Conservation (phyloP, 2,888 invertebrate genomes). For the Cryptocheilus praepositus region DNA sequence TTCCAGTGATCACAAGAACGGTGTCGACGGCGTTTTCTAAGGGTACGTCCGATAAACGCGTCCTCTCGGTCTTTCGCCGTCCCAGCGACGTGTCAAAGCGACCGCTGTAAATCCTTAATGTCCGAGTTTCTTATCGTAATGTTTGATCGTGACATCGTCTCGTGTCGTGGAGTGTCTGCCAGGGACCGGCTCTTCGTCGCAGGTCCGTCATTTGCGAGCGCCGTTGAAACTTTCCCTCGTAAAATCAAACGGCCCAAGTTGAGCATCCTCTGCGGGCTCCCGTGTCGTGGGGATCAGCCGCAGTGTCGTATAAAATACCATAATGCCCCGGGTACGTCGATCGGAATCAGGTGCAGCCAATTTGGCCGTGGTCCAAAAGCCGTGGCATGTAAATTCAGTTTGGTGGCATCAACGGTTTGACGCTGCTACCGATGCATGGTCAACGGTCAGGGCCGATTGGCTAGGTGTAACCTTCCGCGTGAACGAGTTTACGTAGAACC, state of each 20-base stretch:
- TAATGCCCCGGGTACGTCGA: constrained; percentile 60
- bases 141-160: too few relatives aligned
- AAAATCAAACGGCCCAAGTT: constrained; percentile 65
- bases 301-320: constrained; percentile 62
- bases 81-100: too few relatives aligned
- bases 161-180: too few relatives aligned
- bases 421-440: constrained; percentile 41
- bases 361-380: constrained; percentile 65
- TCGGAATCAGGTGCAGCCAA: constrained; percentile 70
- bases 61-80: too few relatives aligned
- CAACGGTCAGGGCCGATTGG: constrained; percentile 38
- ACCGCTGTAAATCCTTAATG: too few relatives aligned
- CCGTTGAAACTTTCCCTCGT: constrained; percentile 63
- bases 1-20: too few relatives aligned
- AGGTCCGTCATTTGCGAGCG: constrained; percentile 57
- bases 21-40: too few relatives aligned
- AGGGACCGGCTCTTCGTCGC: constrained; percentile 44
- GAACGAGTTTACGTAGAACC: constrained; percentile 29
- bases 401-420: constrained; percentile 42
- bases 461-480: constrained; percentile 35
- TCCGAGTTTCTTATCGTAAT: too few relatives aligned
- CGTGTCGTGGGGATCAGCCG: constrained; percentile 35
- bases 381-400: constrained; percentile 63
- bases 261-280: constrained; percentile 26
- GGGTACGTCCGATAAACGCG: too few relatives aligned